These are phyloP conservation scores for Thalassophryne amazonica DNA, from an alignment of 2,797 vertebrate species.

Conservation along the genomic window DNA sequence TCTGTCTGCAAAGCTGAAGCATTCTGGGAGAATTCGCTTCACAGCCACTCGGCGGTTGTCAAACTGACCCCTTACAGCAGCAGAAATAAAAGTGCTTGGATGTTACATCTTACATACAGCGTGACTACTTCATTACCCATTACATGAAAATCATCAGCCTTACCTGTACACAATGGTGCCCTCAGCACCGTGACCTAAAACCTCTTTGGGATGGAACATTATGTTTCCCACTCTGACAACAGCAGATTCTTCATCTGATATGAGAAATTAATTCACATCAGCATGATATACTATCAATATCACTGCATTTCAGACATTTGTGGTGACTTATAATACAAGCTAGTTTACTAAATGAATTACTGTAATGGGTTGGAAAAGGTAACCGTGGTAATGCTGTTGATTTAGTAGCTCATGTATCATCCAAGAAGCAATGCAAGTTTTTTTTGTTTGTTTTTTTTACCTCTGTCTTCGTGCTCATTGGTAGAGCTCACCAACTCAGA, in stretches of 20 bases:
- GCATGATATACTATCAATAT: too few relatives aligned
- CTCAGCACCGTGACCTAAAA: constrained; percentile 94
- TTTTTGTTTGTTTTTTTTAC: constrained; percentile 49
- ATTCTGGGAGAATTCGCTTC: constrained; percentile 96
- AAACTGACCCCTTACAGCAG: constrained; percentile 86
- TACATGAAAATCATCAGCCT: constrained; percentile 8
- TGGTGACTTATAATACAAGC: too few relatives aligned
- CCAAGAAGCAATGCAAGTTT: background rate
- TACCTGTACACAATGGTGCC: constrained; percentile 98
- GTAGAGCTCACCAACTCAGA: constrained; percentile 80
- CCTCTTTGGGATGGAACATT: constrained; percentile 88
- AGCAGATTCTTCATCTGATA: constrained; percentile 82
- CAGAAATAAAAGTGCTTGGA: background rate
- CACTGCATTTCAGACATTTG: background rate
- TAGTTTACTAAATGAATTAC: too few relatives aligned
- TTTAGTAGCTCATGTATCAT: background rate
- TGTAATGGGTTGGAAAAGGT: too few relatives aligned
- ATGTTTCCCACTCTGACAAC: constrained; percentile 91
- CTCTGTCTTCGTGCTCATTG: constrained; percentile 87
- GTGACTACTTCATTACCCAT: background rate
- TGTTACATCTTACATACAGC: background rate
- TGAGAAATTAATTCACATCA: constrained; percentile 2
- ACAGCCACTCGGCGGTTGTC: constrained; percentile 93
- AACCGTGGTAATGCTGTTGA: background rate
- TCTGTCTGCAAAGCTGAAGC: constrained; percentile 95